Conservation (phyloP, 2,113 vertebrate species). For the Erythrolamprus reginae region DNA sequence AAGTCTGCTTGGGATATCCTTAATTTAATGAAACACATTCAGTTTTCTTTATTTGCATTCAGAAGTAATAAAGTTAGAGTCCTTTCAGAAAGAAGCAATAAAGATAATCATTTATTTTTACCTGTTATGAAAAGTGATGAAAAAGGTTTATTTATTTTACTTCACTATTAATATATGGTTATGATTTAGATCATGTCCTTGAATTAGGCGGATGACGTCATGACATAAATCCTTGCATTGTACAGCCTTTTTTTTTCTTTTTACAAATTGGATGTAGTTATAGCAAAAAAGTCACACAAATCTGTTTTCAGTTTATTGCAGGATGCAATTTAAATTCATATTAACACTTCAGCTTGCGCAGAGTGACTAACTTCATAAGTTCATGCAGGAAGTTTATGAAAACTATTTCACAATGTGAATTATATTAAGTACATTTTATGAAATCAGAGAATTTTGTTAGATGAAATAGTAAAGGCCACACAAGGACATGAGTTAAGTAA, state of each 20-base stretch:
- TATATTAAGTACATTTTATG: not conserved
- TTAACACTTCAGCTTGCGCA: not conserved
- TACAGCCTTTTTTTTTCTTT: not conserved
- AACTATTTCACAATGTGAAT: not conserved
- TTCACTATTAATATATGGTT: not conserved
- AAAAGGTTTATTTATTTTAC: constrained; percentile 1
- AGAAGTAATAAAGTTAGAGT: not conserved
- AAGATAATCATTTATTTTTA: not conserved
- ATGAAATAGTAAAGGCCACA: not conserved
- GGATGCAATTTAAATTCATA: not conserved
- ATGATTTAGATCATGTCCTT: constrained; percentile 7
- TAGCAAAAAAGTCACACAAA: not conserved
- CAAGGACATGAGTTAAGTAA: not conserved
- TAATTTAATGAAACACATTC: not conserved
- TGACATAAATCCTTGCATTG: not conserved
- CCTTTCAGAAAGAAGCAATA: not conserved
- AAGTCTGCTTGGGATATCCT: not conserved
- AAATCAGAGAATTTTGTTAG: not conserved
- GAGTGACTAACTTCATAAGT: not conserved
- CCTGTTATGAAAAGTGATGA: not conserved
- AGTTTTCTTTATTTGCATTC: not conserved
- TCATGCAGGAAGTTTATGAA: not conserved
- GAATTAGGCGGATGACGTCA: not conserved
- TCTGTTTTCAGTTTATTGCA: not conserved
- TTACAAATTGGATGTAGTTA: not conserved